phyloP scores from a whole-genome alignment of 2,888 invertebrate genomes.

The Epinotia demarniana region DNA sequence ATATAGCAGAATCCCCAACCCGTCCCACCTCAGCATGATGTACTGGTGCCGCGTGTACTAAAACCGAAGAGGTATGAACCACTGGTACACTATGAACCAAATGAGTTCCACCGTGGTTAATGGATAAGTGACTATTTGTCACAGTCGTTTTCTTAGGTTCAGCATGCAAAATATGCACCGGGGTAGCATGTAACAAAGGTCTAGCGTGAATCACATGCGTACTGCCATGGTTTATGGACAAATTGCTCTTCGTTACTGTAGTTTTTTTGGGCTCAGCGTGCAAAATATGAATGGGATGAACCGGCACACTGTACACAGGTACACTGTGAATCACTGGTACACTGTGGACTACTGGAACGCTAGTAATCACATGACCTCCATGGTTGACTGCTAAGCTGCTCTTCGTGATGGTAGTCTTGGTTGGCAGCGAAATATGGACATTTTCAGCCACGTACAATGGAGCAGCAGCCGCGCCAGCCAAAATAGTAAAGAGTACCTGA shows the following conservation, averaged over 20 bases:
- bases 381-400: conserved; percentile 57
- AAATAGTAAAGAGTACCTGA: conserved; percentile 61
- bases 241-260: conserved; percentile 69
- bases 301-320: conserved; percentile 51
- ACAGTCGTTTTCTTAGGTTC: conserved; percentile 48
- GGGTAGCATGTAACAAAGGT: conserved; percentile 56
- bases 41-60: conserved; percentile 45
- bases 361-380: conserved; percentile 51
- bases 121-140: conserved; percentile 65
- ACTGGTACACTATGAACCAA: conserved; percentile 60
- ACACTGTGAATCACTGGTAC: conserved; percentile 23
- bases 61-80: conserved; percentile 53
- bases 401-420: conserved; percentile 60
- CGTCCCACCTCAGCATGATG: conserved; percentile 54
- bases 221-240: conserved; percentile 67
- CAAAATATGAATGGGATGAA: conserved; percentile 52
- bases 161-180: conserved; percentile 50
- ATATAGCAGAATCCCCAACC: conserved; percentile 73
- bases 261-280: conserved; percentile 49
- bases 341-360: conserved; percentile 50
- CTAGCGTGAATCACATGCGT: conserved; percentile 59
- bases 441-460: conserved; percentile 61
- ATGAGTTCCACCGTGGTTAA: conserved; percentile 66
- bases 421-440: conserved; percentile 53
- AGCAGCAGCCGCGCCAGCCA: conserved; percentile 63